These are phyloP conservation scores for Channa argus DNA, from an alignment of 2,113 vertebrate genomes.

Conservation along the genomic window DNA sequence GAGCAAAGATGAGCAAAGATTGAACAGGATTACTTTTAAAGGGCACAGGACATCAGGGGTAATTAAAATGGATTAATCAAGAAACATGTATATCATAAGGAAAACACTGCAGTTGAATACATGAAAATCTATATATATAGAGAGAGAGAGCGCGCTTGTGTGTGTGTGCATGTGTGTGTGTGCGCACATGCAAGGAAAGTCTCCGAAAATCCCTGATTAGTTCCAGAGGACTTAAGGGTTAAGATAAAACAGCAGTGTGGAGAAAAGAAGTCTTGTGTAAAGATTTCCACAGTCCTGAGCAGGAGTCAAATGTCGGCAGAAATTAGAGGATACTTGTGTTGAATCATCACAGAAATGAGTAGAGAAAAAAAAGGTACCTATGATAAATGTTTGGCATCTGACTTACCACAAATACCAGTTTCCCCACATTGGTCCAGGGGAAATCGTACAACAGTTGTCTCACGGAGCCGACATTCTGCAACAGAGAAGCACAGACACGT, in stretches of 20 bases:
- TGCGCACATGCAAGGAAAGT: constrained; percentile 28
- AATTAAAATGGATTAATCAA: constrained; percentile 9
- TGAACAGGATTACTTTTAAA: constrained; percentile 39
- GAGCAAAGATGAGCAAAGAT: constrained; percentile 46
- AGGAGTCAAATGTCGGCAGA: constrained; percentile 42
- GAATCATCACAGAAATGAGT: constrained; percentile 1
- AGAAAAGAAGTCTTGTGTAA: constrained; percentile 41
- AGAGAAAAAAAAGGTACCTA: background rate
- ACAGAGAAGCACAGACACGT: constrained; percentile 27
- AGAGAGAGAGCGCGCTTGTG: constrained; percentile 1
- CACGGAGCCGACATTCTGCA: constrained; percentile 91
- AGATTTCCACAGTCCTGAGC: constrained; percentile 51
- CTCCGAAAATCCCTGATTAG: constrained; percentile 71
- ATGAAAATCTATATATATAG: constrained; percentile 6
- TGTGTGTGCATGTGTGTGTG: constrained; percentile 26
- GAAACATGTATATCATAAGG: constrained; percentile 6
- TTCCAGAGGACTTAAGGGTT: constrained; percentile 65
- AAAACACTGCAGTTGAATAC: constrained; percentile 27
- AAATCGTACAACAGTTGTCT: constrained; percentile 96
- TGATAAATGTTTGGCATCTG: background rate
- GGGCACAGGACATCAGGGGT: background rate
- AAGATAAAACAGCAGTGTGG: constrained; percentile 56
- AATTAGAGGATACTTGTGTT: background rate
- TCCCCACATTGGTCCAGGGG: constrained; percentile 98
- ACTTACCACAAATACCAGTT: constrained; percentile 98